Conservation (phyloP, 2,113 vertebrate genomes). For the Orthonyx spaldingii region DNA sequence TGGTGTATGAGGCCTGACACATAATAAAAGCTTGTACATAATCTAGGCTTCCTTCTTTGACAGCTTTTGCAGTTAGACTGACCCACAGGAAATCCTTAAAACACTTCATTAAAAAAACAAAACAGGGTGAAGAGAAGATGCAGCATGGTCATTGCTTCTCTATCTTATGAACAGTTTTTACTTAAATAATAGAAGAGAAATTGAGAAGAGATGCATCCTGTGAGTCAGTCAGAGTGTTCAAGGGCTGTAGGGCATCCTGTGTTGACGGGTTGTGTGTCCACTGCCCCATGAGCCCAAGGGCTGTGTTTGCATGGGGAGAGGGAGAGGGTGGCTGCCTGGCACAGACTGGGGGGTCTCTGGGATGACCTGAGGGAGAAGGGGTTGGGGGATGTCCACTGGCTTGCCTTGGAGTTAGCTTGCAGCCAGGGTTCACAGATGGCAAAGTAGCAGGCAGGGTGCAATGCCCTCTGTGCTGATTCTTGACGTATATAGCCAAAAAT, state of each 20-base stretch:
- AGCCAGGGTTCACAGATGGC: background rate
- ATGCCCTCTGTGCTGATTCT: background rate
- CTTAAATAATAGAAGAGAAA: background rate
- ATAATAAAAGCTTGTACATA: background rate
- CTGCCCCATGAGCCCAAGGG: fast-evolving
- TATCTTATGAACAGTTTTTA: background rate
- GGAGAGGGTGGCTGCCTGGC: background rate
- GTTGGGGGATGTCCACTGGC: background rate
- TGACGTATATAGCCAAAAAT: background rate
- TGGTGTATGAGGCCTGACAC: background rate
- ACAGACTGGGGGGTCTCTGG: too few relatives aligned
- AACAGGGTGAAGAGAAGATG: background rate
- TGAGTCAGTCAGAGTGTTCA: fast-evolving
- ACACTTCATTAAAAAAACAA: background rate
- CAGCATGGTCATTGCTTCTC: background rate
- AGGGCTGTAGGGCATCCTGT: fast-evolving
- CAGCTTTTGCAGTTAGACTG: background rate
- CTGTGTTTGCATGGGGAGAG: background rate
- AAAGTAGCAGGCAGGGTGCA: background rate
- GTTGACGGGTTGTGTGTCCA: fast-evolving
- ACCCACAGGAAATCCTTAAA: background rate
- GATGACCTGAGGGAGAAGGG: background rate
- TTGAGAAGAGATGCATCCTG: fast-evolving
- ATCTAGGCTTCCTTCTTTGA: background rate
- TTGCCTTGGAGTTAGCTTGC: background rate